Evolutionary conservation across 2,113 vertebrate genomes (phyloP).

Genomic region (Bubo bubo): DNA sequence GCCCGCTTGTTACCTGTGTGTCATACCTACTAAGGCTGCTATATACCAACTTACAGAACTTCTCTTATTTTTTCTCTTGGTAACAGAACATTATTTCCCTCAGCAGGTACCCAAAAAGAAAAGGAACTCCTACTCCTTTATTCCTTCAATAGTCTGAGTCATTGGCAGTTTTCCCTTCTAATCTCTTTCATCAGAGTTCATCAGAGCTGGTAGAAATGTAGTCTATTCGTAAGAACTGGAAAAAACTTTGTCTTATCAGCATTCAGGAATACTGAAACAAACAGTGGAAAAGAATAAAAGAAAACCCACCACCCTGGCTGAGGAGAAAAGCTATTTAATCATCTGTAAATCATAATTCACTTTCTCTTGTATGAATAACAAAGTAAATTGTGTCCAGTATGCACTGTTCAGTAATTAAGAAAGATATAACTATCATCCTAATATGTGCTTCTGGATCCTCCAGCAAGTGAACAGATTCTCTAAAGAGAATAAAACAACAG

Average conservation of each 20-base stretch:
- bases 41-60: not conserved
- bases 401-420: not conserved
- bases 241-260: not conserved
- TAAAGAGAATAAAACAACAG: not conserved
- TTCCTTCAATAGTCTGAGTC: not conserved
- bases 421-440: not conserved
- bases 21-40: not conserved
- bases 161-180: not conserved
- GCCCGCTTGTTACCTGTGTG: fast-evolving
- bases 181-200: not conserved
- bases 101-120: not conserved
- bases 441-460: not conserved
- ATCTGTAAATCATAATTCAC: not conserved
- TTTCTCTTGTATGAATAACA: not conserved
- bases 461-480: not conserved
- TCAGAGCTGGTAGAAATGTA: not conserved
- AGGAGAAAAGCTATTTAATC: not conserved
- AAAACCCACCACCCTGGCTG: not conserved
- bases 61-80: not conserved
- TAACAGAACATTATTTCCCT: not conserved
- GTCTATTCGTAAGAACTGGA: not conserved
- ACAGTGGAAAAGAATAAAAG: not conserved
- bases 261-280: not conserved
- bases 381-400: not conserved
- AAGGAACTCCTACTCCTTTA: not conserved